These are phyloP conservation scores for Pyrgus malvae DNA, from an alignment of 2,888 invertebrate species.

Conservation along the genomic window DNA sequence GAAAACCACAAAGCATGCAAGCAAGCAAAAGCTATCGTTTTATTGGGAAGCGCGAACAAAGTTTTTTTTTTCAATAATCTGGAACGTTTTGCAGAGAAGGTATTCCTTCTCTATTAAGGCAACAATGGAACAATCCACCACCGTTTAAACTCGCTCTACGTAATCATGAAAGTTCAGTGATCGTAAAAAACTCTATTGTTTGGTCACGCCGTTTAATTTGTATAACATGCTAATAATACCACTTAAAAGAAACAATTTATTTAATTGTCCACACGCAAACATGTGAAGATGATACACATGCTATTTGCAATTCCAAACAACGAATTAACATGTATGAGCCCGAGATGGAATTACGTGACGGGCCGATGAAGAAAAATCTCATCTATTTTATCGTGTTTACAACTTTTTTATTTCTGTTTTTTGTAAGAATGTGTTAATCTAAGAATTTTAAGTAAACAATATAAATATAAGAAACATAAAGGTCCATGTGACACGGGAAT, in stretches of 20 bases:
- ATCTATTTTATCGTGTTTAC: neutral
- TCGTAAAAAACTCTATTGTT: conserved; percentile 34
- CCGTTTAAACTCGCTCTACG: conserved; percentile 17
- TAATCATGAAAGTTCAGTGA: conserved; percentile 36
- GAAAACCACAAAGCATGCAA: too few species aligned
- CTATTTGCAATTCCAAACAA: conserved; percentile 21
- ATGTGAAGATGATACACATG: conserved; percentile 21
- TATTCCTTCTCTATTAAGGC: conserved; percentile 1
- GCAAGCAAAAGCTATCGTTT: too few species aligned
- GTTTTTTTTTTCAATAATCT: neutral
- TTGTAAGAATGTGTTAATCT: neutral
- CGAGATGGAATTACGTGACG: conserved; percentile 12
- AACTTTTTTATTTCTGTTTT: neutral
- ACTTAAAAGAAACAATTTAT: conserved; percentile 34
- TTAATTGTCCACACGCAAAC: conserved; percentile 36
- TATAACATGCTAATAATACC: conserved; percentile 28
- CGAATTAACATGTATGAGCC: conserved; percentile 21
- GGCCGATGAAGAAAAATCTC: conserved; percentile 6
- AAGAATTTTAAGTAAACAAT: too few species aligned
- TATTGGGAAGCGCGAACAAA: neutral
- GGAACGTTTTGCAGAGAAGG: neutral
- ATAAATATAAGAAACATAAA: too few species aligned
- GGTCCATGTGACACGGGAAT: too few species aligned
- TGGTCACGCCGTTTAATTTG: conserved; percentile 33
- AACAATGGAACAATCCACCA: conserved; percentile 21